A percentile compares a stretch with the other conserved stretches of the same genome.
Conservation (phyloP, 2,113 vertebrate genomes). For the Sus scrofa region DNA sequence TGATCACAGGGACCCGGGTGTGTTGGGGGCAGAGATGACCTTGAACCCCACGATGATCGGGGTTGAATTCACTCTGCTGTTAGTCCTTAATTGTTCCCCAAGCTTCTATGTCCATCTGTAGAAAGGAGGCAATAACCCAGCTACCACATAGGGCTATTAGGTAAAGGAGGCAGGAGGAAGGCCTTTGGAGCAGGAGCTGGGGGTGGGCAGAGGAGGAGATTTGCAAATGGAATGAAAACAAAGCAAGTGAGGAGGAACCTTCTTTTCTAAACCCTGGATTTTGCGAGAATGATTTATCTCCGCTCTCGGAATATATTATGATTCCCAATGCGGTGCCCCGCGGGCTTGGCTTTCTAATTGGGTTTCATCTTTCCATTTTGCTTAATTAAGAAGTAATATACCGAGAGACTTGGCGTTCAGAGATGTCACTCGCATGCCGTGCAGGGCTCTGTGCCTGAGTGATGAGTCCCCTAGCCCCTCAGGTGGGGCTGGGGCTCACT, state of each 20-base stretch:
- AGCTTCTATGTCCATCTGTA: neutral
- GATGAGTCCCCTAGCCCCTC: no score
- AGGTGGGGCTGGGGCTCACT: neutral
- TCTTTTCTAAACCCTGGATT: rapidly evolving
- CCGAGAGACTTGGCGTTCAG: no score
- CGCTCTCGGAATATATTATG: neutral
- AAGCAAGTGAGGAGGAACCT: rapidly evolving
- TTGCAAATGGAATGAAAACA: neutral
- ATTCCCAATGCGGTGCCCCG: neutral
- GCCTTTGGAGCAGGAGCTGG: neutral
- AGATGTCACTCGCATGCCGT: rapidly evolving
- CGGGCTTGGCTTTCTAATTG: neutral
- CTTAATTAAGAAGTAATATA: neutral
- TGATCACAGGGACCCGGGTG: rapidly evolving
- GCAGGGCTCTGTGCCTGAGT: neutral
- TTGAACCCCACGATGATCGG: rapidly evolving
- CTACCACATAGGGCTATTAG: neutral
- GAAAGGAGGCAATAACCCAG: neutral
- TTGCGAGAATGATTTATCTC: neutral
- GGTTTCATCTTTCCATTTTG: neutral
- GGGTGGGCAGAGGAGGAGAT: no score
- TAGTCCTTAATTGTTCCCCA: no score
- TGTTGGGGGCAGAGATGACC: neutral
- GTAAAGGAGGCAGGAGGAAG: neutral
- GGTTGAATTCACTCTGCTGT: neutral